These are phyloP conservation scores for Quadroppia sp. DNA, from an alignment of 2,888 invertebrate genomes.

Conservation along the genomic window DNA sequence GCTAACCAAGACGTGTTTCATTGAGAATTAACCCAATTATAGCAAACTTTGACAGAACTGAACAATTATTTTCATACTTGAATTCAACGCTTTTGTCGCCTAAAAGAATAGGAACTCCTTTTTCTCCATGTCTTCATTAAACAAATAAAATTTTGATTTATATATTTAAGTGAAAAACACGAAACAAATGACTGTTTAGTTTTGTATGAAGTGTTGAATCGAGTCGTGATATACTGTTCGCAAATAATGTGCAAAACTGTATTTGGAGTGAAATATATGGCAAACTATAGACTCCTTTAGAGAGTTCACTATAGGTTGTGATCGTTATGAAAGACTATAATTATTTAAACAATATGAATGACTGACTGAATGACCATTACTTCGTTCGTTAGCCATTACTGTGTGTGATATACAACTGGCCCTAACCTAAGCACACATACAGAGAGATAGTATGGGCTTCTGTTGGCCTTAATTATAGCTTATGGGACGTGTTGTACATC, in stretches of 20 bases:
- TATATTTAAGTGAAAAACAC: conserved; percentile 1
- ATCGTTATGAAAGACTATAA: conserved; percentile 18
- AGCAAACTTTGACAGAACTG: background rate
- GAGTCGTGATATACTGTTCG: background rate
- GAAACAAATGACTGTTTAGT: conserved; percentile 13
- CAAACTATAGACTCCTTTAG: conserved; percentile 24
- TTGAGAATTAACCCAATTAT: conserved; percentile 27
- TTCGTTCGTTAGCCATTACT: conserved; percentile 15
- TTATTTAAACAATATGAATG: conserved; percentile 32
- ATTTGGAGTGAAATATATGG: background rate
- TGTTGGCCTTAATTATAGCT: conserved; percentile 30
- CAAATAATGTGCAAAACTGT: conserved; percentile 6
- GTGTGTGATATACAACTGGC: background rate
- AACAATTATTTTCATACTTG: background rate
- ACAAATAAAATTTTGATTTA: conserved; percentile 27
- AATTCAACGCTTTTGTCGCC: conserved; percentile 1
- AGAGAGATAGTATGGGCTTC: background rate
- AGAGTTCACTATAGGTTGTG: conserved; percentile 5
- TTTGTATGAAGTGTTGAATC: background rate
- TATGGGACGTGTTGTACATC: conserved; percentile 27
- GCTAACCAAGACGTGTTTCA: conserved; percentile 29
- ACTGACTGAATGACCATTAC: conserved; percentile 30
- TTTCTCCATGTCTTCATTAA: conserved; percentile 11
- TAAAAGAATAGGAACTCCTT: background rate
- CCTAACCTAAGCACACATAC: conserved; percentile 10